A percentile compares a stretch with the other conserved stretches of the same genome.
Conservation (phyloP, 2,888 invertebrate genomes). For the Hemaris fuciformis region DNA sequence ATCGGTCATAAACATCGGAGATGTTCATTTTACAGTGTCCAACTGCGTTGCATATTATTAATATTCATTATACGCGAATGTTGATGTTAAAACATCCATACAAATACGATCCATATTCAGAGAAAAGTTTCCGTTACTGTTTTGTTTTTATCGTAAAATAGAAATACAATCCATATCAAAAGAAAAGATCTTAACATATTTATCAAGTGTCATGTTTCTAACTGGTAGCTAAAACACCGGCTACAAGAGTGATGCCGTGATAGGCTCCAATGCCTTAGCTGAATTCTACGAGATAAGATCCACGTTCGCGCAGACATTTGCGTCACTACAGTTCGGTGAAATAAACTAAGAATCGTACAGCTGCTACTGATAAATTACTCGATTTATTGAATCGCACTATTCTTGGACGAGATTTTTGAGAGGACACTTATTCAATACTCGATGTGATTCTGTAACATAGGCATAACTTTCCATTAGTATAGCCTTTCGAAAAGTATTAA, state of each 20-base stretch:
- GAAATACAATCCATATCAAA: neutral
- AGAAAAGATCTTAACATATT: neutral
- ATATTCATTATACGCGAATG: too few species aligned
- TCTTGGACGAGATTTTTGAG: neutral
- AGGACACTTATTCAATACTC: too few species aligned
- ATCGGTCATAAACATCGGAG: too few species aligned
- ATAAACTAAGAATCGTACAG: neutral
- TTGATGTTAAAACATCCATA: too few species aligned
- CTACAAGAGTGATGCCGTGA: neutral
- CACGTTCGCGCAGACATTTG: neutral
- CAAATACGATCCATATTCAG: too few species aligned
- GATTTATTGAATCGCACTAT: neutral
- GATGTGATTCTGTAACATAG: too few species aligned
- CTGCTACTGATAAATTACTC: neutral
- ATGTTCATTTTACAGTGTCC: too few species aligned
- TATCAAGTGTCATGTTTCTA: neutral
- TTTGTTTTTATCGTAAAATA: neutral
- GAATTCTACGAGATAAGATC: neutral
- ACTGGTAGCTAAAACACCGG: neutral
- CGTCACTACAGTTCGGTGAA: constrained; percentile 4
- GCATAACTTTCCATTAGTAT: too few species aligned
- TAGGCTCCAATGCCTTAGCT: neutral
- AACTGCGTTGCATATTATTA: too few species aligned
- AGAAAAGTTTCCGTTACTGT: too few species aligned
- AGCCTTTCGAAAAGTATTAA: too few species aligned